phyloP scores from a whole-genome alignment of 2,113 vertebrate species.

The Eretmochelys imbricata region DNA sequence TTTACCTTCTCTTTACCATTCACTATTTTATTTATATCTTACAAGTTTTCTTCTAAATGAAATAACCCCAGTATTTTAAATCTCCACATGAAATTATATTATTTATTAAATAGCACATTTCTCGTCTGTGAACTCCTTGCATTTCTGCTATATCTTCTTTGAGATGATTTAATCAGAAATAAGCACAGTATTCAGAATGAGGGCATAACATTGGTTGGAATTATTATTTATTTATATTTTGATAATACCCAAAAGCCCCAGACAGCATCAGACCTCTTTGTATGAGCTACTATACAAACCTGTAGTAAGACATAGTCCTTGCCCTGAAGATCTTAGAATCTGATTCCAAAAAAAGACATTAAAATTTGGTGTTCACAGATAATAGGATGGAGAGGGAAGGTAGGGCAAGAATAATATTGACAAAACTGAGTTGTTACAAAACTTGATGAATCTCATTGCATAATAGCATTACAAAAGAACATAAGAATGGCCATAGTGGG shows the following conservation, averaged over 20 bases:
- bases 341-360: slow-evolving; percentile 46
- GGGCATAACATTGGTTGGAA: accelerated
- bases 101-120: background rate
- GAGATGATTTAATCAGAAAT: background rate
- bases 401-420: background rate
- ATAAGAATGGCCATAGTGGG: too few relatives aligned
- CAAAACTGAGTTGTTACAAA: background rate
- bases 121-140: background rate
- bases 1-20: background rate
- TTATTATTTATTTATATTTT: background rate
- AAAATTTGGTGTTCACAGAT: slow-evolving; percentile 23
- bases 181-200: background rate
- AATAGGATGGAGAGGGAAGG: background rate
- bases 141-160: background rate
- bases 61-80: background rate
- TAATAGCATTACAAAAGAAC: background rate
- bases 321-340: background rate
- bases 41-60: background rate
- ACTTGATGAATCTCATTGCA: background rate
- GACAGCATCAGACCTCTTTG: background rate
- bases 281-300: background rate
- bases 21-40: background rate
- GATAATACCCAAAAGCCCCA: background rate
- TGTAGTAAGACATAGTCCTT: accelerated
- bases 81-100: background rate